Percentiles rank a stretch among this genome's conserved stretches.
Conservation (phyloP, 2,888 invertebrate genomes). For the Papilio demoleus region DNA sequence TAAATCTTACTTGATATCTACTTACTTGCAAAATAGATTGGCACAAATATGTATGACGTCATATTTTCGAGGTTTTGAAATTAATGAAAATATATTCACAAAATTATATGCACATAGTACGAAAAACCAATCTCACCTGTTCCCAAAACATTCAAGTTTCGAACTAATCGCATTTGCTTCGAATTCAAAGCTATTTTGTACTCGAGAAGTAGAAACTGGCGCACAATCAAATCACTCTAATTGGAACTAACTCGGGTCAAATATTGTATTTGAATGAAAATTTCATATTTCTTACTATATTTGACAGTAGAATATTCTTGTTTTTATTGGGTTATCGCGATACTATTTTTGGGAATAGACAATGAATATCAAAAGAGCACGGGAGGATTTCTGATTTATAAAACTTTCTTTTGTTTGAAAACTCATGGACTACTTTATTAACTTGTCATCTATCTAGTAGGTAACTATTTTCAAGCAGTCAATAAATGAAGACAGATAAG, state of each 20-base stretch:
- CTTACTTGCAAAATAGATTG: too few relatives aligned
- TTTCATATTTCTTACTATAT: not conserved
- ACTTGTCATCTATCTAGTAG: too few relatives aligned
- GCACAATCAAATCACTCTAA: constrained; percentile 10
- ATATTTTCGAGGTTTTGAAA: not conserved
- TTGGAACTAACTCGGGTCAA: not conserved
- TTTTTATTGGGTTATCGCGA: too few relatives aligned
- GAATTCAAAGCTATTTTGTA: constrained; percentile 10
- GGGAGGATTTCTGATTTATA: too few relatives aligned
- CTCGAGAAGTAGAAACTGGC: constrained; percentile 4
- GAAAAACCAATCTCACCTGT: constrained; percentile 9
- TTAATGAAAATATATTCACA: not conserved
- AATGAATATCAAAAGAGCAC: too few relatives aligned
- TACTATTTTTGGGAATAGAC: too few relatives aligned
- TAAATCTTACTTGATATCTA: too few relatives aligned
- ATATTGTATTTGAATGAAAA: not conserved
- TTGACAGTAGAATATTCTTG: too few relatives aligned
- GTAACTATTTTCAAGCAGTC: too few relatives aligned
- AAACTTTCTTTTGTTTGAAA: too few relatives aligned
- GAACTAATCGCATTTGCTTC: constrained; percentile 8
- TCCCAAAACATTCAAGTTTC: constrained; percentile 1
- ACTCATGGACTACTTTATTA: too few relatives aligned
- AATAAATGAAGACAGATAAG: constrained; percentile 29
- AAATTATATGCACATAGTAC: not conserved
- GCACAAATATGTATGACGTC: too few relatives aligned